Percentiles rank a stretch among this genome's conserved stretches.
Conservation (phyloP, 1,140 invertebrate genomes). For the Adoxophyes honmai region DNA sequence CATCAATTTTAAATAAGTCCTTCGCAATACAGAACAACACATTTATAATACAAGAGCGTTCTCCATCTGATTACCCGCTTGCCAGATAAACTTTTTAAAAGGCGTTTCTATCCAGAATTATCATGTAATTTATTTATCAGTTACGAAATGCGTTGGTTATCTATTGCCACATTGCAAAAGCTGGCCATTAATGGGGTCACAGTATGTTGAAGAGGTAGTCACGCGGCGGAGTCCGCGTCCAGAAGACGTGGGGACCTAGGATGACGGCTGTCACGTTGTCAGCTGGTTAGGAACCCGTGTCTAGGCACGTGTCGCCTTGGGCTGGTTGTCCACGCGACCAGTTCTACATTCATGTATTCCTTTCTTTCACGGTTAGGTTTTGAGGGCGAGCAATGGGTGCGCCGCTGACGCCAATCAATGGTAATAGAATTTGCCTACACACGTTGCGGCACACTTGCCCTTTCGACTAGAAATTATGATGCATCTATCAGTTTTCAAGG, state of each 20-base stretch:
- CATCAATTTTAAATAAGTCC: neutral
- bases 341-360: conserved; percentile 55
- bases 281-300: conserved; percentile 35
- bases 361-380: conserved; percentile 29
- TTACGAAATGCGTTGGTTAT: too few relatives aligned
- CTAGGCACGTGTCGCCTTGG: conserved; percentile 44
- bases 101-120: too few relatives aligned
- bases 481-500: conserved; percentile 1
- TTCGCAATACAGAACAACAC: neutral
- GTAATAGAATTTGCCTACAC: conserved; percentile 31
- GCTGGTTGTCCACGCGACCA: conserved; percentile 25
- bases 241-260: conserved; percentile 21
- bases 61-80: too few relatives aligned
- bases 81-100: too few relatives aligned
- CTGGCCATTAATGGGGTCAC: neutral
- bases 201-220: neutral
- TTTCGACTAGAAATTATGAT: conserved; percentile 30
- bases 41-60: neutral
- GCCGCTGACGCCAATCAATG: conserved; percentile 29
- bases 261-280: conserved; percentile 40
- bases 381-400: conserved; percentile 36
- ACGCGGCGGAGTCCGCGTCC: neutral
- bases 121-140: too few relatives aligned
- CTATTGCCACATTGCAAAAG: too few relatives aligned
- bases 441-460: conserved; percentile 32